Conservation (phyloP, 2,113 vertebrate species). For the Tragelaphus buxtoni region DNA sequence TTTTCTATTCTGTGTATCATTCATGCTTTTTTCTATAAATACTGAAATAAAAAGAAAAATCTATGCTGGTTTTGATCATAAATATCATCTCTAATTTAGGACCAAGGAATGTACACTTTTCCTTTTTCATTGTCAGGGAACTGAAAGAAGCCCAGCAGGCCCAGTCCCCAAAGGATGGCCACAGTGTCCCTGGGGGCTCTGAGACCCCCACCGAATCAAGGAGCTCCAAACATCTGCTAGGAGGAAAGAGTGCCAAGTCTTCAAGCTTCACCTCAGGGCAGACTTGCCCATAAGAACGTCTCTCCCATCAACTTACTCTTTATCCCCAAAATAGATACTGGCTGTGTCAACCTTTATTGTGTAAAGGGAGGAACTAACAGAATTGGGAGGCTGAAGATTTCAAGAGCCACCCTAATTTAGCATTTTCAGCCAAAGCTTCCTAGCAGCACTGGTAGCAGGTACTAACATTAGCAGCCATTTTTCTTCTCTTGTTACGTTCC, state of each 20-base stretch:
- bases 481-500: neutral
- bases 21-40: neutral
- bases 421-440: neutral
- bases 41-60: neutral
- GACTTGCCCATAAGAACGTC: neutral
- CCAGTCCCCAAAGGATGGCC: slow-evolving; percentile 77
- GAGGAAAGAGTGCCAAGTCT: slow-evolving; percentile 83
- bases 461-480: neutral
- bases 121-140: slow-evolving; percentile 79
- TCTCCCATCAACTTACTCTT: neutral
- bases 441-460: neutral
- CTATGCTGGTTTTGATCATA: neutral
- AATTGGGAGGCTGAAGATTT: neutral
- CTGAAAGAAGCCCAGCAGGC: slow-evolving; percentile 88
- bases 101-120: neutral
- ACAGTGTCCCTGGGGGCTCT: slow-evolving; percentile 27
- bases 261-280: slow-evolving; percentile 82
- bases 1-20: neutral
- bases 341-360: neutral
- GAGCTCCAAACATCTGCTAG: slow-evolving; percentile 82
- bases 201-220: slow-evolving; percentile 52
- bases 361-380: neutral
- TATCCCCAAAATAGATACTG: neutral
- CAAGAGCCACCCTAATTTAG: neutral
- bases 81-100: neutral